These are phyloP conservation scores for Nymphalis c-album DNA, from an alignment of 2,888 invertebrate genomes.

Conservation along the genomic window DNA sequence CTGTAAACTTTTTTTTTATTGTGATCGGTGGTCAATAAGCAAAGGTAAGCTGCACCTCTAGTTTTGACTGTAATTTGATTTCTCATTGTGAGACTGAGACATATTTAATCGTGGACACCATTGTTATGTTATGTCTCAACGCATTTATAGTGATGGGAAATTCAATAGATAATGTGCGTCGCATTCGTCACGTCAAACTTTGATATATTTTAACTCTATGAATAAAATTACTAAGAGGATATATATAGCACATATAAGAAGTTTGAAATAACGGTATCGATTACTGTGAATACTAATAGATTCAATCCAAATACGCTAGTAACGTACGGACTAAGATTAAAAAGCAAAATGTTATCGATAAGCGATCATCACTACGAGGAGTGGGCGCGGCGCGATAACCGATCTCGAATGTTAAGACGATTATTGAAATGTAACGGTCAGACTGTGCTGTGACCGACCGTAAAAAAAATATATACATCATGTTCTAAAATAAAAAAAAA, in stretches of 20 bases:
- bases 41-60: conserved; percentile 44
- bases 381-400: conserved; percentile 77
- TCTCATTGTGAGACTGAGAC: conserved; percentile 73
- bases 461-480: conserved; percentile 62
- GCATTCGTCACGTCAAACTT: too few relatives aligned
- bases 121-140: conserved; percentile 51
- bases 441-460: conserved; percentile 74
- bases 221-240: too few relatives aligned
- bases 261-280: neutral
- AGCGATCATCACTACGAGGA: conserved; percentile 55
- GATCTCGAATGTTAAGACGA: conserved; percentile 79
- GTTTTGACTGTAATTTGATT: conserved; percentile 74
- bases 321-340: conserved; percentile 19
- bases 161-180: neutral
- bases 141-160: conserved; percentile 50
- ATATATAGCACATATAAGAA: too few relatives aligned
- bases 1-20: too few relatives aligned
- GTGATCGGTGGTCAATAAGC: conserved; percentile 41
- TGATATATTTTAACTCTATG: too few relatives aligned
- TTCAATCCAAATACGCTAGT: conserved; percentile 16
- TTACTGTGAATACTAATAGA: conserved; percentile 19
- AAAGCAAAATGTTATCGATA: conserved; percentile 32
- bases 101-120: conserved; percentile 72
- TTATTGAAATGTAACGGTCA: conserved; percentile 82
- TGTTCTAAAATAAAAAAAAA: conserved; percentile 39